These are phyloP conservation scores for Platyscapa corneri DNA, from an alignment of 1,140 invertebrate genomes.

Conservation along the genomic window DNA sequence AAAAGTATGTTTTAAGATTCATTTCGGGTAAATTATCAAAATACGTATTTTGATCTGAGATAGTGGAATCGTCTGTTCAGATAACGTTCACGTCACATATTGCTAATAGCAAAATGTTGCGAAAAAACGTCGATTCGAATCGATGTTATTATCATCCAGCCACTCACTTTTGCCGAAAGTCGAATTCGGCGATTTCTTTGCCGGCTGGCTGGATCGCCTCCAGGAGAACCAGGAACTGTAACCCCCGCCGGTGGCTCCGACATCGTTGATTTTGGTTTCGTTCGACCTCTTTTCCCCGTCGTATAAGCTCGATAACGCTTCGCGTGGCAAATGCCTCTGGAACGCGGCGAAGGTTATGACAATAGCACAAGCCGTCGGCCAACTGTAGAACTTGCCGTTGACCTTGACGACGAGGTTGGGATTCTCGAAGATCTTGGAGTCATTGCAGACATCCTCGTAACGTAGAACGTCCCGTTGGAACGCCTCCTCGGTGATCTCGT, in stretches of 20 bases:
- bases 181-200: constrained; percentile 61
- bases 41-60: no score
- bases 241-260: constrained; percentile 51
- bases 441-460: constrained; percentile 88
- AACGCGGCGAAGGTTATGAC: constrained; percentile 89
- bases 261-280: constrained; percentile 33
- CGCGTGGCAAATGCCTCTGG: constrained; percentile 84
- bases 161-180: constrained; percentile 43
- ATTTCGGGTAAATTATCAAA: no score
- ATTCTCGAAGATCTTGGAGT: constrained; percentile 86
- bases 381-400: constrained; percentile 91
- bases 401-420: constrained; percentile 92
- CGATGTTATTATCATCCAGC: neutral
- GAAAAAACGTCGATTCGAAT: neutral
- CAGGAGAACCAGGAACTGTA: constrained; percentile 79
- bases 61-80: no score
- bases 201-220: constrained; percentile 71
- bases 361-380: constrained; percentile 90
- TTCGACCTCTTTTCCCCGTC: constrained; percentile 64
- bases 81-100: no score
- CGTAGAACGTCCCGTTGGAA: constrained; percentile 86
- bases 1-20: no score
- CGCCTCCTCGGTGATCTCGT: constrained; percentile 78
- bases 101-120: no score
- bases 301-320: constrained; percentile 66